Percentiles rank a stretch among this genome's conserved stretches.
Conservation (phyloP, 2,888 invertebrate species). For the Lochmaea crataegi region DNA sequence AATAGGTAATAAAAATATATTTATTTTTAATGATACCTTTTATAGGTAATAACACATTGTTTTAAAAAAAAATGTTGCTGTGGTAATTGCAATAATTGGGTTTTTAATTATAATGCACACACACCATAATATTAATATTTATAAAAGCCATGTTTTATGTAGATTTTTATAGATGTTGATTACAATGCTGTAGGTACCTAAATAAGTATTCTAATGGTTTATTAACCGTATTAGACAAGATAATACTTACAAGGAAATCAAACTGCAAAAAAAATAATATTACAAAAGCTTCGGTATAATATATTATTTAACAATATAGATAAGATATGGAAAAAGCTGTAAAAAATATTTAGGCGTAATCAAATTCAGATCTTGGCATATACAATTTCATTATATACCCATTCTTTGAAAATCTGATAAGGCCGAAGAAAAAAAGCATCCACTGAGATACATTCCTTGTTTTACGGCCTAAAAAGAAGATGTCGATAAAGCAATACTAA, state of each 20-base stretch:
- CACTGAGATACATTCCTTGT: constrained; percentile 25
- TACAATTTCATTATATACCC: neutral
- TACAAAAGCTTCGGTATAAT: no score
- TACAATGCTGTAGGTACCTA: neutral
- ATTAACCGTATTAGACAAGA: neutral
- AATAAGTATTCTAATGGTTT: neutral
- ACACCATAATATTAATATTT: neutral
- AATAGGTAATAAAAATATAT: neutral
- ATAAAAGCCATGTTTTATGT: neutral
- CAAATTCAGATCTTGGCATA: no score
- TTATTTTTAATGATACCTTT: neutral
- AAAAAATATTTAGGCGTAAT: no score
- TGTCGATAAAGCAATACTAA: constrained; percentile 26
- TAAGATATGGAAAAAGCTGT: no score
- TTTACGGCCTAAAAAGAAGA: constrained; percentile 27
- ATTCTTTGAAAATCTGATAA: constrained; percentile 22
- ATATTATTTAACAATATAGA: no score
- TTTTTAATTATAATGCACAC: neutral
- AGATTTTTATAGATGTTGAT: constrained; percentile 1
- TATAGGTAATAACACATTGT: constrained; percentile 4
- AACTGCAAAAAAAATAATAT: no score
- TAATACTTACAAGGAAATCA: no score
- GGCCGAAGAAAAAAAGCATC: no score
- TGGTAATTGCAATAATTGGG: constrained; percentile 1
- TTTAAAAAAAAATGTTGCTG: neutral